A percentile compares a stretch with the other conserved stretches of the same genome.
Conservation (phyloP, 2,797 vertebrate species). For the Amblyraja radiata region DNA sequence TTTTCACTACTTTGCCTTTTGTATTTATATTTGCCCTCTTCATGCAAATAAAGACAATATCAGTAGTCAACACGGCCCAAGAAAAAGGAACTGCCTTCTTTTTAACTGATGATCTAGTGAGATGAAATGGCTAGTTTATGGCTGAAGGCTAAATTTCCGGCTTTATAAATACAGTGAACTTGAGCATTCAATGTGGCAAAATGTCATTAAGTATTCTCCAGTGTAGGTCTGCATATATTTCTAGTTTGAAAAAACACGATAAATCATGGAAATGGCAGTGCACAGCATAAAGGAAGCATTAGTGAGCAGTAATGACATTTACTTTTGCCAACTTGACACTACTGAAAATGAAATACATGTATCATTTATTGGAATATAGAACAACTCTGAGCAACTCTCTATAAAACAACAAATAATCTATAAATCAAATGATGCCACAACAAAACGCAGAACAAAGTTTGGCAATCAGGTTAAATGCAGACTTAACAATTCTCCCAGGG, state of each 20-base stretch:
- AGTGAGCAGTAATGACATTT: not conserved
- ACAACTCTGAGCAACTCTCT: no score
- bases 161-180: not conserved
- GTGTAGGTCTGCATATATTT: not conserved
- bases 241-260: not conserved
- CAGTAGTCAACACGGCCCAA: not conserved
- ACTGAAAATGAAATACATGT: not conserved
- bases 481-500: not conserved
- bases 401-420: no score
- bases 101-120: not conserved
- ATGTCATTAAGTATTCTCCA: not conserved
- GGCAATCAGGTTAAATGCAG: not conserved
- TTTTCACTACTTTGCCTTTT: not conserved
- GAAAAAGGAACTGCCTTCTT: not conserved
- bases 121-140: not conserved
- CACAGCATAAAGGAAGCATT: not conserved
- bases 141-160: not conserved
- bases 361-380: not conserved
- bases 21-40: not conserved
- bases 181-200: not conserved
- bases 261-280: not conserved
- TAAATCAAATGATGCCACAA: not conserved
- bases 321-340: no score
- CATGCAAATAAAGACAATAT: not conserved
- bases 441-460: not conserved